These are phyloP conservation scores for Atrina japonica DNA, from an alignment of 2,888 invertebrate genomes.

Conservation along the genomic window DNA sequence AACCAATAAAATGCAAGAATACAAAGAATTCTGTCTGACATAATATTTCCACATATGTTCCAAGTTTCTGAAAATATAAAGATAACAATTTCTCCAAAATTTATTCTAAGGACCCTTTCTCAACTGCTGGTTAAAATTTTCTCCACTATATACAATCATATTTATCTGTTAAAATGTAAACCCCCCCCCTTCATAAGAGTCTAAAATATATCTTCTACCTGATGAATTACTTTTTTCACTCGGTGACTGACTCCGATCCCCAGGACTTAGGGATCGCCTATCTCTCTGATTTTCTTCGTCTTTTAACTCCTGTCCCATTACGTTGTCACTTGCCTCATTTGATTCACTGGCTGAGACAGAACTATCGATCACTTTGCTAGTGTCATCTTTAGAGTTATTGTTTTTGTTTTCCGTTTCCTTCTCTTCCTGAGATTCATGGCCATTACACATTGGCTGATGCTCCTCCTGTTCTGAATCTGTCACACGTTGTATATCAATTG, in stretches of 20 bases:
- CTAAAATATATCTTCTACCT: no score
- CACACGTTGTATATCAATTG: constrained; percentile 21
- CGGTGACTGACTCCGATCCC: constrained; percentile 18
- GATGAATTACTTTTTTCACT: constrained; percentile 31
- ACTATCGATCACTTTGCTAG: constrained; percentile 1
- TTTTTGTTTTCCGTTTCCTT: constrained; percentile 34
- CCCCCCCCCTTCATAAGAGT: no score
- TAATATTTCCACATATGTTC: no score
- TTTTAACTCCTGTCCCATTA: background rate
- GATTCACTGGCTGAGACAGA: background rate
- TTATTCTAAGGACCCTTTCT: no score
- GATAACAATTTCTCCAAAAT: no score
- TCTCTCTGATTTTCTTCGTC: constrained; percentile 13
- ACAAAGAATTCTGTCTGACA: no score
- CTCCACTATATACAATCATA: no score
- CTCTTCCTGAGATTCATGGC: constrained; percentile 59
- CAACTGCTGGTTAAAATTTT: no score
- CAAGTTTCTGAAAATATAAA: no score
- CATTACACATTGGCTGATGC: constrained; percentile 60
- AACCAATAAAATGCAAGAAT: no score
- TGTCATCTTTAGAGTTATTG: constrained; percentile 8
- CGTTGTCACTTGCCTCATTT: background rate
- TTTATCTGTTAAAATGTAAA: no score
- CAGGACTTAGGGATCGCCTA: constrained; percentile 23
- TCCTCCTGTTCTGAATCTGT: constrained; percentile 21